Base-by-base conservation (phyloP, 2,888 invertebrate genomes). In the Chloromyia formosa region DNA sequence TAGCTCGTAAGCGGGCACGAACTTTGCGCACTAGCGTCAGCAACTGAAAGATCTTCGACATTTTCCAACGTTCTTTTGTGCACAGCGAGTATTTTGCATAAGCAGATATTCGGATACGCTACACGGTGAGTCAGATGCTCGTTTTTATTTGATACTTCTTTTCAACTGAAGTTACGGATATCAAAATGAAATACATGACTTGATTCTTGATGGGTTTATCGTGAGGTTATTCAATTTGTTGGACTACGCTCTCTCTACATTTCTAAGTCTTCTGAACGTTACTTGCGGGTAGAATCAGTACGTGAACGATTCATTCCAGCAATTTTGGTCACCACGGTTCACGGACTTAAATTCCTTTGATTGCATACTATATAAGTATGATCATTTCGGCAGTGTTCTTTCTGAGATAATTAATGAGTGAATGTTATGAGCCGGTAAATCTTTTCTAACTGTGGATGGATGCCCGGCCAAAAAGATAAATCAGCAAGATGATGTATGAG, bases 341-440 rank as follows among this genome's bases (percentile, higher is more conserved):
- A 35, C 27, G 27, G 27, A 35, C 3, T 35, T 35, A 35, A 35
- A 35, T 35, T 35, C 27, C 7, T 35, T 35, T 35, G 27, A 35
- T 35, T 35, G 27, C 27, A 49, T 49, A 49, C 49, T n/a, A 35
- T 35, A 35, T 7, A 35, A 7, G 7, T 7, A 3, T 49, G 49
- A 49, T 49, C 49, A 49, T n/a, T 49, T 49, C 27, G 27, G 16
- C 49, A 49, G 10, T 49, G 12, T n/a, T 66, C 58, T 71, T 71
- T 56, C 58, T 58, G 18, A 49, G 27, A 56, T 71, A 56, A 71
- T 71, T 54, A 69, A 54, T 69, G 69, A 27, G 35, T 69, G 16
- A 35, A 35, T 35, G 27, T 54, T 35, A 69, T 69, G 54, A 69
- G 69, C 56, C 69, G 69, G 69, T 71, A 71, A 71, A 71, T 71